Percentiles rank a stretch among this genome's conserved stretches.
Conservation (phyloP, 2,797 vertebrate genomes). For the Acanthurus tractus region DNA sequence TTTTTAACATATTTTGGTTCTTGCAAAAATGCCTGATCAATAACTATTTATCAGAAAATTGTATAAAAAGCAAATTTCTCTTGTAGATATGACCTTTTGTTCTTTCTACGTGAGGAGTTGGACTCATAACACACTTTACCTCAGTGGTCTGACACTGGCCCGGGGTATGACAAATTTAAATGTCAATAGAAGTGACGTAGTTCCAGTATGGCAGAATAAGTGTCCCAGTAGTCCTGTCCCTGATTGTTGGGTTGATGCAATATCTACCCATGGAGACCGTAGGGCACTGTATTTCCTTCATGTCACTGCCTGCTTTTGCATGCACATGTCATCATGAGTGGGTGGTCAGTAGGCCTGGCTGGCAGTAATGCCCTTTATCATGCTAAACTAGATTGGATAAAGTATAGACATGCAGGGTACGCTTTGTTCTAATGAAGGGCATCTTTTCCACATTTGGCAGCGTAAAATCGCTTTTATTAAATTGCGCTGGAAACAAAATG, state of each 20-base stretch:
- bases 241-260: conserved; percentile 11
- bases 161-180: conserved; percentile 27
- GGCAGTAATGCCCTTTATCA: conserved; percentile 79
- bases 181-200: conserved; percentile 38
- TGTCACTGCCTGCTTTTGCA: conserved; percentile 21
- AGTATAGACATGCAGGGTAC: conserved; percentile 53
- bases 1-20: not conserved
- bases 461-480: conserved; percentile 83
- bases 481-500: conserved; percentile 77
- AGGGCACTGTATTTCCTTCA: conserved; percentile 15
- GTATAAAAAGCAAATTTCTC: not conserved
- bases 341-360: conserved; percentile 47
- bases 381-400: conserved; percentile 81
- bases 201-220: conserved; percentile 16
- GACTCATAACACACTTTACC: conserved; percentile 16
- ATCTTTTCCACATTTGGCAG: conserved; percentile 76
- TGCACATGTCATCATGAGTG: conserved; percentile 41
- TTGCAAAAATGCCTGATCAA: not conserved
- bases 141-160: not conserved
- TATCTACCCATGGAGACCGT: conserved; percentile 10
- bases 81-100: conserved; percentile 5
- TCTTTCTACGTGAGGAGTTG: not conserved
- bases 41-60: not conserved
- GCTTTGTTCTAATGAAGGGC: conserved; percentile 78
- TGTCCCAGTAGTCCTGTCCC: not conserved